A percentile compares a stretch with the other conserved stretches of the same genome.
Evolutionary conservation across 1,140 invertebrate species (phyloP).

Genomic region (Drosophila nigrodunni): DNA sequence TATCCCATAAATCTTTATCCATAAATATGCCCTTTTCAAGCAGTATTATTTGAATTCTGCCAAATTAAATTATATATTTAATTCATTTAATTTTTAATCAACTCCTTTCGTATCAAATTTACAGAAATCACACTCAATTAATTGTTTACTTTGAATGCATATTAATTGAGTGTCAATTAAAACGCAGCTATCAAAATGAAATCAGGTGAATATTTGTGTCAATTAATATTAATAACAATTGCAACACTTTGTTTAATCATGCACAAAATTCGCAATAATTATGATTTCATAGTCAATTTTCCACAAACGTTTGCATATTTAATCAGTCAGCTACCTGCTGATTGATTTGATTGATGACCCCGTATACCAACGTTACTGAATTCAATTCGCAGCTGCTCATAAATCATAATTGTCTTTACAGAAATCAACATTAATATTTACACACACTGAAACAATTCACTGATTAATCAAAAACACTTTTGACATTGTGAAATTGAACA

Average conservation of each 20-base stretch:
- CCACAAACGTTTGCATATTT: constrained; percentile 36
- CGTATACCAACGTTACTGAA: neutral
- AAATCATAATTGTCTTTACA: constrained; percentile 69
- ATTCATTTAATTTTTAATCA: too few species aligned
- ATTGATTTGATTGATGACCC: constrained; percentile 23
- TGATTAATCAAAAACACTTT: constrained; percentile 59
- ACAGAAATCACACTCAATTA: neutral
- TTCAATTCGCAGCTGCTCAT: constrained; percentile 46
- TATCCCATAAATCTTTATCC: neutral
- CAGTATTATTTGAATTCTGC: too few species aligned
- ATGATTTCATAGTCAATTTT: constrained; percentile 59
- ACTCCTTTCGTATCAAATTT: too few species aligned
- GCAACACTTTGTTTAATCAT: constrained; percentile 54
- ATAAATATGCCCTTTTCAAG: neutral
- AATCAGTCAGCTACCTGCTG: constrained; percentile 16
- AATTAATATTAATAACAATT: constrained; percentile 37
- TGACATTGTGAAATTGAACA: constrained; percentile 21
- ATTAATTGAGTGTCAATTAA: constrained; percentile 32
- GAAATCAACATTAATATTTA: constrained; percentile 61
- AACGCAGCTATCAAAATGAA: constrained; percentile 28
- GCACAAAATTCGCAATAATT: constrained; percentile 57
- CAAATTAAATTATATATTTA: too few species aligned
- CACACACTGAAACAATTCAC: constrained; percentile 26
- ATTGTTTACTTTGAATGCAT: neutral
- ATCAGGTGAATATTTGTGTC: constrained; percentile 34